Percentiles rank a stretch among this genome's conserved stretches.
Conservation (phyloP, 1,140 invertebrate genomes). For the Apis mellifera region Amel_HAv3.1 CM009938.2:7318001-7318500, state of each 20-base stretch:
- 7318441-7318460: neutral
- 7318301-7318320: slow-evolving; percentile 30
- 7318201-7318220: neutral
- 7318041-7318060: slow-evolving; percentile 79
- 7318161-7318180: neutral
- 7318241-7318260: slow-evolving; percentile 40
- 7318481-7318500: neutral
- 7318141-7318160: neutral
- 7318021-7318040: slow-evolving; percentile 81
- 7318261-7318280: slow-evolving; percentile 31
- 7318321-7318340: slow-evolving; percentile 15
- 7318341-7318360: slow-evolving; percentile 17
- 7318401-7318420: slow-evolving; percentile 9
- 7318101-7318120: neutral
- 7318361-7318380: slow-evolving; percentile 38
- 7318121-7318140: slow-evolving; percentile 27
- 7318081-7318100: slow-evolving; percentile 80
- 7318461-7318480: neutral
- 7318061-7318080: slow-evolving; percentile 81
- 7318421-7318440: slow-evolving; percentile 27
- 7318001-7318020: slow-evolving; percentile 78
- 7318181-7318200: neutral
- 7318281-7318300: neutral
- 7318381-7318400: slow-evolving; percentile 33
- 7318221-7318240: slow-evolving; percentile 2